Evolutionary conservation across 2,888 invertebrate genomes (phyloP), one percentile per base, ranked within the genome.

Genomic region (Himalopsyche japonica): DNA sequence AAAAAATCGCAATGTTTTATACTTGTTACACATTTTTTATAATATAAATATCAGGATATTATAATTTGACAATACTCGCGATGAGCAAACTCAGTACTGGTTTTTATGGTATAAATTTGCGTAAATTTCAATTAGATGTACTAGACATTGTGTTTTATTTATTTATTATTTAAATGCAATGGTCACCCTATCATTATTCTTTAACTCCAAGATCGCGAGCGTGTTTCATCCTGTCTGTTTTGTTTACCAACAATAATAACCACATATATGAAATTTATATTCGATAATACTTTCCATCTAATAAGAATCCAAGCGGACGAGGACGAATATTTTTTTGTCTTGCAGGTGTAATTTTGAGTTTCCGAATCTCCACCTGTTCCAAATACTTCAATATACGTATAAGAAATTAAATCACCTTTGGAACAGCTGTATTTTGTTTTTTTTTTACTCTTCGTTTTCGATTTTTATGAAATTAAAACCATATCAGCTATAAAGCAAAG

Each of bases 291-390:
- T 70, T 34, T n/a, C 70, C 34, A n/a, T 81, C 84, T 76, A 84
- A 84, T 84, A 84, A 84, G 84, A 84, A 84, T 84, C 84, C 79
- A 84, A 79, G 47, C 34, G 81, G 81, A 81, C 76, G 78, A 47
- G n/a, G 6, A 70, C 5, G n/a, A n/a, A n/a, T n/a, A n/a, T n/a
- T 27, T 70, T 70, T 70, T 79, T 43, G n/a, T 32, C n/a, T 48
- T 76, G 84, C 84, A 84, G 84, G 84, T 84, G 84, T 49, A 64
- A 49, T 30, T n/a, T 48, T 20, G 34, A 18, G 15, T 20, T 24
- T n/a, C 47, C 64, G 10, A 70, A 70, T 70, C 20, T 70, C 70
- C 84, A 84, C 84, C 84, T 84, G 84, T 84, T 81, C 81, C 47
- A 64, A 81, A 81, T 84, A 81, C 84, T 84, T 84, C 32, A 57